Evolutionary conservation across 2,113 vertebrate species (phyloP).

Genomic region (Xenopus borealis): DNA sequence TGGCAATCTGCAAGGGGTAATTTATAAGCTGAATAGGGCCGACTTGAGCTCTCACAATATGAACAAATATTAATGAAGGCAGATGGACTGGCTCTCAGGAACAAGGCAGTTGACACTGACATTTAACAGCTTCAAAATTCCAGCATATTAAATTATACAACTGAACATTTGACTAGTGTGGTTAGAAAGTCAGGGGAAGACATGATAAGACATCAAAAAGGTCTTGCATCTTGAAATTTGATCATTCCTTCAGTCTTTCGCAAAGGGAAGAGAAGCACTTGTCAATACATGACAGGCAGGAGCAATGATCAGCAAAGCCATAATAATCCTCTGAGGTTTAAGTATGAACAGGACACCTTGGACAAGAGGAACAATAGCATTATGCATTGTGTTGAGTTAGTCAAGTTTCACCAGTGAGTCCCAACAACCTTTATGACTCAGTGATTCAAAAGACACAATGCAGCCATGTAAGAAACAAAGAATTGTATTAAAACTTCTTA

Average conservation of each 20-base stretch:
- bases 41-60: constrained; percentile 39
- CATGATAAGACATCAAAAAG: constrained; percentile 65
- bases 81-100: constrained; percentile 52
- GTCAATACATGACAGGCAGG: constrained; percentile 56
- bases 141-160: constrained; percentile 64
- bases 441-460: constrained; percentile 28
- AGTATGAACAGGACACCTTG: constrained; percentile 48
- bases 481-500: too few species aligned
- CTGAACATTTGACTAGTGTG: constrained; percentile 58
- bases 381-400: constrained; percentile 34
- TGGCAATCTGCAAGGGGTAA: constrained; percentile 43
- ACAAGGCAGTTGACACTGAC: constrained; percentile 57
- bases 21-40: constrained; percentile 52
- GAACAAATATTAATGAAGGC: constrained; percentile 48
- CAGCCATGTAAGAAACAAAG: background rate
- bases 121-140: constrained; percentile 65
- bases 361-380: constrained; percentile 35
- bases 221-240: constrained; percentile 63
- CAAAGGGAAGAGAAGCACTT: constrained; percentile 57
- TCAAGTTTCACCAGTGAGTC: constrained; percentile 19
- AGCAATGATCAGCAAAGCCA: constrained; percentile 47
- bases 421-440: constrained; percentile 35
- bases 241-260: constrained; percentile 60
- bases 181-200: constrained; percentile 66
- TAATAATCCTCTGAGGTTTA: constrained; percentile 45